Evolutionary conservation across 2,113 vertebrate species (phyloP), one percentile per base, ranked within the genome.

Genomic region (Petroica traversi): DNA sequence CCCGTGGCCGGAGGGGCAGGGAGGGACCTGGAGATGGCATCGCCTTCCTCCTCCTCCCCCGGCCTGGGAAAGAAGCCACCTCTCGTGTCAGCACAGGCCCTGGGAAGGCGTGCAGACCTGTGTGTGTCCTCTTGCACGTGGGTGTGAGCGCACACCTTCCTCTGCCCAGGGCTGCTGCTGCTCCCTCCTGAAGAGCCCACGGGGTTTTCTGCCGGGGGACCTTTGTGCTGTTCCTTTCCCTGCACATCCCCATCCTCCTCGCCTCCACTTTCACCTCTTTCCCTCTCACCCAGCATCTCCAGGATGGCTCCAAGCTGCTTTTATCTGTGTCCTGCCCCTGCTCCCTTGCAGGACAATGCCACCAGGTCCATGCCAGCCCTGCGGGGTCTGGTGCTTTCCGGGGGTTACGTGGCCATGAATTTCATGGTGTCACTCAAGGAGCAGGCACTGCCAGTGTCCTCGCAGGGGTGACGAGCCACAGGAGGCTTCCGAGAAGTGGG

Each of bases 41-140:
- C 84, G 3, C 63, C 90, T 89, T 93, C 81, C 69, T 94, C 64
- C 59, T 95, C 88, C 93, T 95, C 88, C 92, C 84, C 64, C 33
- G 0, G n/a, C 64, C 40, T 84, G 93, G 95, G 93, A 87, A 89
- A 26, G 89, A 5, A 61, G 94, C 94, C 80, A 91, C 84, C 64
- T 91, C 24, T 23, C 92, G 4, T 94, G 95, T 97, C 92, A 45
- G 96, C 87, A 94, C 96, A 97, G 43, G 96, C 76, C 87, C 48
- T 73, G 72, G 88, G 68, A 84, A 18, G 20, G 75, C 2, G 11
- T 61, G 79, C 76, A 74, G 87, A 58, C 11, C n/a, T n/a, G 14
- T 64, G 85, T 74, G 76, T 38, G 93, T 85, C 79, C 63, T 91
- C 58, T 82, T 33, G 59, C 93, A 91, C 61, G 36, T 89, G 93